Percentiles rank a stretch among this genome's conserved stretches.
These are phyloP conservation scores for Leguminivora glycinivorella DNA, from an alignment of 1,140 invertebrate species.

Conservation along the genomic window DNA sequence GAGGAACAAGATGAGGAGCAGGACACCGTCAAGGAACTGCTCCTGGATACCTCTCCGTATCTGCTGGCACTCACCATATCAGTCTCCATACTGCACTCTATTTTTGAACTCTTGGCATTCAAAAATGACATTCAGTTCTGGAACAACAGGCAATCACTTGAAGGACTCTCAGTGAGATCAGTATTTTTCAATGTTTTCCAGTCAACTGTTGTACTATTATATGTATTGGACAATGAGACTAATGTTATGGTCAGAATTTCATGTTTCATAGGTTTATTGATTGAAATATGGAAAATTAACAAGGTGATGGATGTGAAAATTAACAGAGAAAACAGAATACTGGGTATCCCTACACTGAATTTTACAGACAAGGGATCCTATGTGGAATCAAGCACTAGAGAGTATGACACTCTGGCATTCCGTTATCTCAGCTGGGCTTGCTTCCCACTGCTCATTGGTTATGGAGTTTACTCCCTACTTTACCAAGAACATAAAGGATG, in stretches of 20 bases:
- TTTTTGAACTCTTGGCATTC: constrained; percentile 99
- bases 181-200: constrained; percentile 99
- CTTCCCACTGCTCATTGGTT: constrained; percentile 95
- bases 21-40: constrained; percentile 97
- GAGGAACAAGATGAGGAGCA: constrained; percentile 94
- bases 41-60: constrained; percentile 98
- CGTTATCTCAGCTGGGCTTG: constrained; percentile 97
- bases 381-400: constrained; percentile 95
- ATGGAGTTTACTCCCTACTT: constrained; percentile 97
- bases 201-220: constrained; percentile 95
- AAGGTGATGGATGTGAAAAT: constrained; percentile 95
- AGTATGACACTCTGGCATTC: constrained; percentile 98
- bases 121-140: constrained; percentile 99
- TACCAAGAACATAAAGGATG: constrained; percentile 99
- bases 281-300: constrained; percentile 99
- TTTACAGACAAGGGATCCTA: constrained; percentile 98
- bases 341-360: constrained; percentile 90
- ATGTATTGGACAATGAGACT: constrained; percentile 99
- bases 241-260: constrained; percentile 97
- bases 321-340: constrained; percentile 84
- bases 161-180: constrained; percentile 97
- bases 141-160: constrained; percentile 97
- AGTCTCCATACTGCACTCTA: constrained; percentile 96
- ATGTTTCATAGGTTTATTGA: constrained; percentile 95
- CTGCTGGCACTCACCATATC: constrained; percentile 94